These are phyloP conservation scores for Neolamprologus hecqui DNA, from an alignment of 2,113 vertebrate species.

Conservation along the genomic window DNA sequence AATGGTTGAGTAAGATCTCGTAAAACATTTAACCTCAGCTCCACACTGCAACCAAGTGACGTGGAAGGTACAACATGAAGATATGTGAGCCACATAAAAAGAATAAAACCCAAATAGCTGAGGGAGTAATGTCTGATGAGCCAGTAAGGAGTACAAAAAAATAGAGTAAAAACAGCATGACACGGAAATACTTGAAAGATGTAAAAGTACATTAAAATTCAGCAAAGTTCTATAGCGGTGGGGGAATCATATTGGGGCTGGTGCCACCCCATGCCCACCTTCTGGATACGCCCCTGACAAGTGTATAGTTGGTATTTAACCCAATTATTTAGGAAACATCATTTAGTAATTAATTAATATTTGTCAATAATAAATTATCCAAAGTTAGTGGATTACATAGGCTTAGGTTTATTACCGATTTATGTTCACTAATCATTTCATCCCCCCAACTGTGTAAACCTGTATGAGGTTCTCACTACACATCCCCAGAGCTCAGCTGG, in stretches of 20 bases:
- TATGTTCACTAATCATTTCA: not conserved
- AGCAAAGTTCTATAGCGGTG: accelerated
- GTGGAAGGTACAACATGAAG: not conserved
- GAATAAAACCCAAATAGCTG: not conserved
- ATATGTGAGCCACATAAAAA: not conserved
- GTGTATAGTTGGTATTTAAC: accelerated
- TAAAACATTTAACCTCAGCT: not conserved
- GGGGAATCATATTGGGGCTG: not conserved
- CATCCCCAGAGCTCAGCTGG: not conserved
- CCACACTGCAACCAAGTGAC: not conserved
- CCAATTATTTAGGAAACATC: not conserved
- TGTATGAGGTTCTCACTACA: not conserved
- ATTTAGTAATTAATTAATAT: not conserved
- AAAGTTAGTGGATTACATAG: not conserved
- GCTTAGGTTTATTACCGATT: not conserved
- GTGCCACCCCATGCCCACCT: not conserved
- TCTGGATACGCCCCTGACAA: not conserved
- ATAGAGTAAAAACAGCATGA: not conserved
- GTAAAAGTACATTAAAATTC: not conserved
- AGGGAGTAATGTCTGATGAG: not conserved
- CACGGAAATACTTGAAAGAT: not conserved
- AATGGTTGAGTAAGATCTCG: not conserved
- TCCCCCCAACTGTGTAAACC: not conserved
- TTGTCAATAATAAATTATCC: not conserved
- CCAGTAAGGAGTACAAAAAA: not conserved